Evolutionary conservation across 2,888 invertebrate genomes (phyloP).

Genomic region (Tanytarsus gracilentus): DNA sequence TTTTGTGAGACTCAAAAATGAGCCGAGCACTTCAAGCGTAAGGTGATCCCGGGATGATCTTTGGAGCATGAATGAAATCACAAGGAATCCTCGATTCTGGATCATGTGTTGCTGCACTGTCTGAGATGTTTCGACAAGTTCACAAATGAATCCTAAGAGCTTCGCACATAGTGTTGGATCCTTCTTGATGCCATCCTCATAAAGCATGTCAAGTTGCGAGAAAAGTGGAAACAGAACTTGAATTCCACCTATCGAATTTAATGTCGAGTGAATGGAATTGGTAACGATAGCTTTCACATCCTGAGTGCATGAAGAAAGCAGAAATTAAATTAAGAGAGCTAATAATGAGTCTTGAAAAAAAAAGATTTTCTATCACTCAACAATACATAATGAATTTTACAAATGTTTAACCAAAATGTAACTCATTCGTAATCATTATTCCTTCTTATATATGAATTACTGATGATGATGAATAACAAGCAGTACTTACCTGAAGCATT

Average conservation of each 20-base stretch:
- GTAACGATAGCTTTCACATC: constrained; percentile 99
- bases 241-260: constrained; percentile 98
- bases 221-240: constrained; percentile 96
- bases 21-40: constrained; percentile 85
- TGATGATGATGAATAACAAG: background rate
- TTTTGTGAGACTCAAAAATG: constrained; percentile 83
- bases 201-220: constrained; percentile 91
- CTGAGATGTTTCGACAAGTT: constrained; percentile 91
- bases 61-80: constrained; percentile 94
- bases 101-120: constrained; percentile 99
- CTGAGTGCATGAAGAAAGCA: constrained; percentile 47
- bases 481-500: constrained; percentile 78
- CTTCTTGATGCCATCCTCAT: constrained; percentile 78
- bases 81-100: constrained; percentile 95
- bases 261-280: constrained; percentile 96
- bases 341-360: background rate
- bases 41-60: constrained; percentile 87
- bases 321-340: background rate
- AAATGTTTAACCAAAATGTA: background rate
- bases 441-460: background rate
- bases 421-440: background rate
- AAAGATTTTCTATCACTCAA: background rate
- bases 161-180: constrained; percentile 89
- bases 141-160: constrained; percentile 92
- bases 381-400: background rate